Base-by-base conservation (phyloP, 2,113 vertebrate species). In the Myodes glareolus region DNA sequence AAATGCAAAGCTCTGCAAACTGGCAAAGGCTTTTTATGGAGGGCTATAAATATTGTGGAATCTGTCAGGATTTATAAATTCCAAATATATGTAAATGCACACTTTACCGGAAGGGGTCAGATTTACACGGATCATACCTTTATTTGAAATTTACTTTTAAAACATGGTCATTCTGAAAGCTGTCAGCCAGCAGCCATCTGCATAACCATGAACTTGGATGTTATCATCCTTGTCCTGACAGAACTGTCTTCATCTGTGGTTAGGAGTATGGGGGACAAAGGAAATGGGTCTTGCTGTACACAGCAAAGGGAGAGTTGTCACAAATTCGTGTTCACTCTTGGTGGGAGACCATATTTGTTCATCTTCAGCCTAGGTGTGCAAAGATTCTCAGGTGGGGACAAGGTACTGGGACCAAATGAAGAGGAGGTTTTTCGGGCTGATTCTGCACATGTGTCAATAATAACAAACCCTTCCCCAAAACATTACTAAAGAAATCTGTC, bases 61-160 rank as follows among this genome's bases (percentile, higher is more conserved):
- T 97, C 91, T 96, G 67, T 92, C 92, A 89, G 63, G 80, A 98
- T 97, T 96, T 95, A 97, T 94, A 95, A 50, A 94, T 96, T 98
- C 98, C 95, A 96, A 96, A 93, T 98, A 93, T 67, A 97, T 67
- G 81, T 94, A 98, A 98, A 96, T 63, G 91, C 1, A 52, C 92
- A 25, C 92, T 98, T 97, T 96, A 91, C 81, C 96, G 93, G 96
- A 98, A 96, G 94, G 92, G 95, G 95, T 98, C 87, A 97, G 85
- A 90, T 94, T 84, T 97, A 94, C 5, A 9, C 50, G 97, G 94
- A 96, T 96, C 96, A 95, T 72, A 94, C 90, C 91, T 97, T 94
- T 77, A 33, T 85, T 82, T 93, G 78, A 96, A 77, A 92, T 96
- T 98, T 90, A 89, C 95, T 89, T 82, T 82, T 94, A 97, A 97